These are phyloP conservation scores for Drosophila yooni DNA, from an alignment of 2,888 invertebrate genomes.

Conservation along the genomic window DNA sequence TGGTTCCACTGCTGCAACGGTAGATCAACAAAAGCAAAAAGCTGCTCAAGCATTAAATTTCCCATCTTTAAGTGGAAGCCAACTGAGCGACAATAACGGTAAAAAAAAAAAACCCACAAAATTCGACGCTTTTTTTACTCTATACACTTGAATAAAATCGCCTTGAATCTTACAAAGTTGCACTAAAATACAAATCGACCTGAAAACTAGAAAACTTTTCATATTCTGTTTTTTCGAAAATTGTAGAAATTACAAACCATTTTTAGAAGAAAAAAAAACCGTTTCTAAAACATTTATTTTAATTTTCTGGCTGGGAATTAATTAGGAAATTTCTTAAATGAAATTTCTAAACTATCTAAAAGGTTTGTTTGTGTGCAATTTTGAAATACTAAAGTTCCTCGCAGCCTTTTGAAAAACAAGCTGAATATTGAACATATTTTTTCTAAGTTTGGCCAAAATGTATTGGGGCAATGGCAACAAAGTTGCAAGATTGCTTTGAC, in stretches of 20 bases:
- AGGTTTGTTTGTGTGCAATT: neutral
- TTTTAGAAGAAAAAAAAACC: too few relatives aligned
- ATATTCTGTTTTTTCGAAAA: too few relatives aligned
- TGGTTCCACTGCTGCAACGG: constrained; percentile 2
- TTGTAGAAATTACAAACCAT: too few relatives aligned
- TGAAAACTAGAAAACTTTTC: neutral
- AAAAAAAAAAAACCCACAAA: too few relatives aligned
- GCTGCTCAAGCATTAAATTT: constrained; percentile 3
- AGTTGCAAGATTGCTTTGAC: neutral
- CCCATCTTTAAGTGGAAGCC: neutral
- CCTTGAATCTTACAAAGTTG: neutral
- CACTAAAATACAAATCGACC: neutral
- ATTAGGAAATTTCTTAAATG: neutral
- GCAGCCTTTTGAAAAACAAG: neutral
- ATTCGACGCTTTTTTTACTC: too few relatives aligned
- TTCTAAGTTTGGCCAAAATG: neutral
- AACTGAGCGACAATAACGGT: neutral
- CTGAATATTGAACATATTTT: neutral
- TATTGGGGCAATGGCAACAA: too few relatives aligned
- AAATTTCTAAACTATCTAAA: neutral
- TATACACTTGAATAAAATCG: neutral
- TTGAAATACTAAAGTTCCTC: neutral
- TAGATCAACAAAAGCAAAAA: neutral
- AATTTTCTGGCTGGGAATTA: too few relatives aligned
- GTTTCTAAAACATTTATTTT: too few relatives aligned